Evolutionary conservation across 1,140 invertebrate species (phyloP), one percentile per base, ranked within the genome.

Genomic region (Lutraria rhynchaena): DNA sequence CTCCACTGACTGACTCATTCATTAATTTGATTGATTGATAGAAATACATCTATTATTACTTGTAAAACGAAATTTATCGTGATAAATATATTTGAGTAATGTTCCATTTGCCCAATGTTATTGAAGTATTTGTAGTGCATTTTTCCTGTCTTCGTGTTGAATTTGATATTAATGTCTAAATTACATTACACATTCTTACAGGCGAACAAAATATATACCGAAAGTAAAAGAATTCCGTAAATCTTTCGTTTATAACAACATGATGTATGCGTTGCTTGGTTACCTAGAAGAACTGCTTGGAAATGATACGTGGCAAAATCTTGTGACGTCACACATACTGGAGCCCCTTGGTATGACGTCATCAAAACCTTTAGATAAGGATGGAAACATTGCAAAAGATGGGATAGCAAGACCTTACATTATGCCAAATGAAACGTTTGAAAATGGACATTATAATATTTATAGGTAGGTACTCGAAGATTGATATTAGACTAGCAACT

Each of bases 221-320:
- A 41, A 67, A 60, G 22, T 29, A 13, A 19, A 22, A 4, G 53
- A 53, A 19, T 84, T 87, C 44, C 74, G 87, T 0, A 75, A 80
- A 4, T 67, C 61, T 1, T 82, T 82, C 58, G 41, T 85, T 7
- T 87, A 84, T 63, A 88, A 84, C 76, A 88, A 88, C 61, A 82
- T 84, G 76, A 83, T 89, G 86, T 88, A 87, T 69, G 76, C 74
- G 17, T 22, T 89, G 24, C 75, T 86, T 15, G 88, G 87, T 27
- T 61, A 88, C 31, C 57, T 89, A 37, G 73, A 83, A 15, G 81
- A 88, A 70, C 19, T 69, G 4, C 46, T 88, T 4, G 63, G 75
- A 5, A 69, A 35, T 3, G 60, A 81, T 3, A 46, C 75, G 1
- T 89, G 87, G 87, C 84, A 89, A 41, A 51, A 85, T 19, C 60